A percentile compares a stretch with the other conserved stretches of the same genome.
phyloP scores from a whole-genome alignment of 2,888 invertebrate species.

The Nematopogon swammerdamellus region DNA sequence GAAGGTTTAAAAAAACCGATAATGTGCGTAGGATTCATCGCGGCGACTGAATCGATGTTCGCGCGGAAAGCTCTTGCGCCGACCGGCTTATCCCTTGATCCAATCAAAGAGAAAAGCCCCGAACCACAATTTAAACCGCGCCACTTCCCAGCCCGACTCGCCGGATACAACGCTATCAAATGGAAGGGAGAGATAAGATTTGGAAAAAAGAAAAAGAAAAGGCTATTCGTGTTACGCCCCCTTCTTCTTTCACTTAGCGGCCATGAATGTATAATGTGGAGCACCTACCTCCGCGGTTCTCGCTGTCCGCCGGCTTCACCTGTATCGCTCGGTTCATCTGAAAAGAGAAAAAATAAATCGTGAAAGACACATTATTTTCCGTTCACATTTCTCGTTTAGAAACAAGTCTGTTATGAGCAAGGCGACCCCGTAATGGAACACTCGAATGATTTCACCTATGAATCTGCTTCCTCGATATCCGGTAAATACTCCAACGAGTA shows the following conservation, averaged over 20 bases:
- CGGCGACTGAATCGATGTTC: too few species aligned
- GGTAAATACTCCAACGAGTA: too few species aligned
- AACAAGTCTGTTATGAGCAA: too few species aligned
- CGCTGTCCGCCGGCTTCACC: slow-evolving; percentile 99
- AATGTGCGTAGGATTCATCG: too few species aligned
- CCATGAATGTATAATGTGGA: neutral
- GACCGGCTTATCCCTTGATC: too few species aligned
- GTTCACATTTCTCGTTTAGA: neutral
- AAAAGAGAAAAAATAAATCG: slow-evolving; percentile 41
- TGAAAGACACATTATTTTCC: neutral
- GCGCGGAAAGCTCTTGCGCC: too few species aligned
- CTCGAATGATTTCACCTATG: too few species aligned
- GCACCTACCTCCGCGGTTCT: slow-evolving; percentile 92
- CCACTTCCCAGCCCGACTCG: neutral
- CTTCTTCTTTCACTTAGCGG: neutral
- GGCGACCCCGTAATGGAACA: too few species aligned
- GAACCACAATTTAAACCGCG: neutral
- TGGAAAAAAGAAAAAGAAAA: neutral
- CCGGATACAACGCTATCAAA: neutral
- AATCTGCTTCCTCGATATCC: too few species aligned
- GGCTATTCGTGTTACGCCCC: neutral
- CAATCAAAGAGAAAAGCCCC: neutral
- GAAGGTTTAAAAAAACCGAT: too few species aligned
- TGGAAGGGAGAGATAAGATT: neutral
- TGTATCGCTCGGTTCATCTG: slow-evolving; percentile 99